Evolutionary conservation across 2,113 vertebrate species (phyloP), one percentile per base, ranked within the genome.

Genomic region (Murina feae): DNA sequence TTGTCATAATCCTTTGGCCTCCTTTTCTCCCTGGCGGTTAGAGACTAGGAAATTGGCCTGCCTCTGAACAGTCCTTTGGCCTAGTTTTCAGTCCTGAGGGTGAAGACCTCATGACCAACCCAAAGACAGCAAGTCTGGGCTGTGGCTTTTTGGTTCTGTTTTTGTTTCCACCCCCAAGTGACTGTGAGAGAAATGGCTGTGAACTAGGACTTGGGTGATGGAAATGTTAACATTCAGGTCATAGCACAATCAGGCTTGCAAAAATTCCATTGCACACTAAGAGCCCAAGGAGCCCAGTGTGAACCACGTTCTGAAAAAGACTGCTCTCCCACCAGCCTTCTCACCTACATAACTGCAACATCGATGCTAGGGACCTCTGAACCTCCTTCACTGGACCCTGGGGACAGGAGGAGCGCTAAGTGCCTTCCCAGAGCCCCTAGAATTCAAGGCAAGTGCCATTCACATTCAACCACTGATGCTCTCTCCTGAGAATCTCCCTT

Each of bases 1-100:
- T 88, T 93, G 63, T 47, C 89, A 23, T 69, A 90, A 66, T 76
- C 18, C 71, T 94, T 63, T 95, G 93, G 71, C 86, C 88, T 89
- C 13, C 0, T 94, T 91, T 84, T 84, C 66, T 49, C 42, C 47
- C 91, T 75, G 28, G 63, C 95, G 32, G 35, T 71, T 66, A 91
- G 79, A 74, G 85, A 95, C 85, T 63, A 69, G 35, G 86, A 95
- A 93, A 72, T 79, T 75, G 75, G 53, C 75, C 78, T 25, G 74
- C 72, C 83, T 84, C 71, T 7, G 88, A 82, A 92, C 85, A 49
- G 30, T 44, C 32, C 49, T 66, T 49, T 72, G 89, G 42, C 87
- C 87, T 58, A 78, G 71, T 90, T 94, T 95, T 72, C 49, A 63
- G 44, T 90, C 69, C 79, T 93, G 58, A 23, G 37, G 23, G 78